A percentile compares a stretch with the other conserved stretches of the same genome.
These are phyloP conservation scores for Pinna nobilis DNA, from an alignment of 1,140 invertebrate genomes.

Conservation along the genomic window DNA sequence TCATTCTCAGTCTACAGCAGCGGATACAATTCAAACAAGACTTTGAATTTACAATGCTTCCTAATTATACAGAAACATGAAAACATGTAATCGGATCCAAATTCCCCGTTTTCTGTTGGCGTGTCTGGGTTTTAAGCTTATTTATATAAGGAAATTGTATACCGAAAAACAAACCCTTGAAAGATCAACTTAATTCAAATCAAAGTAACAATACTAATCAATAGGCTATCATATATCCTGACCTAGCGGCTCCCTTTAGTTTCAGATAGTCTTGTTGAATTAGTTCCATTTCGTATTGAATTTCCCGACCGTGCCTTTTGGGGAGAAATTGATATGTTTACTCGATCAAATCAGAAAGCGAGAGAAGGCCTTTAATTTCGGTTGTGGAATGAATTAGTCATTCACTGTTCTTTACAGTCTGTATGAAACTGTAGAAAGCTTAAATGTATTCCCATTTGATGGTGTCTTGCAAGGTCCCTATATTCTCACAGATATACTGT, in stretches of 20 bases:
- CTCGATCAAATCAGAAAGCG: too few relatives aligned
- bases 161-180: conserved; percentile 25
- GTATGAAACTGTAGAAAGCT: too few relatives aligned
- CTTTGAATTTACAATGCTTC: conserved; percentile 20
- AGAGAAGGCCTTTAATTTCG: too few relatives aligned
- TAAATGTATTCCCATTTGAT: too few relatives aligned
- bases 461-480: too few relatives aligned
- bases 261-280: background rate
- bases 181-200: conserved; percentile 17
- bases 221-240: background rate
- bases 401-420: too few relatives aligned
- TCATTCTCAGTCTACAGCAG: conserved; percentile 3
- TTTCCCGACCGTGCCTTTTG: background rate
- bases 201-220: conserved; percentile 7
- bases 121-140: conserved; percentile 11
- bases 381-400: too few relatives aligned
- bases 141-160: conserved; percentile 30
- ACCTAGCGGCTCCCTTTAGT: background rate
- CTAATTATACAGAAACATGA: conserved; percentile 40
- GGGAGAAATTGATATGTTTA: too few relatives aligned
- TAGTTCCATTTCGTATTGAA: background rate
- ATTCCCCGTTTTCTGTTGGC: conserved; percentile 19
- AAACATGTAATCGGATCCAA: conserved; percentile 21
- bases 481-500: too few relatives aligned
- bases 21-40: conserved; percentile 5